Conservation (phyloP, 2,888 invertebrate species). For the Leucophenga montana region DNA sequence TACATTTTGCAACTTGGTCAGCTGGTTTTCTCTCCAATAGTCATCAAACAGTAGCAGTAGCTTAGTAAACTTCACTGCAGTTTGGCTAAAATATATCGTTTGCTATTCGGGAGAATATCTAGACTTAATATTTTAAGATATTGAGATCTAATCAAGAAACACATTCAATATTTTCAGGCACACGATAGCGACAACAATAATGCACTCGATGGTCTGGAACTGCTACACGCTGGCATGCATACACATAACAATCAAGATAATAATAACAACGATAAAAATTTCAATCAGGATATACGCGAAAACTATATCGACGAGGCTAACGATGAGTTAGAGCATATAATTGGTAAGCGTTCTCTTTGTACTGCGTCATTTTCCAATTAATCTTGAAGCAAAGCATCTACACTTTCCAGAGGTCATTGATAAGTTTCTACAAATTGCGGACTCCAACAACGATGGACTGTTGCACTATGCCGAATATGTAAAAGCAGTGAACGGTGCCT, state of each 20-base stretch:
- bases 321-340: slow-evolving; percentile 70
- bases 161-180: slow-evolving; percentile 65
- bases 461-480: slow-evolving; percentile 89
- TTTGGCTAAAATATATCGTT: no score
- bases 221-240: slow-evolving; percentile 78
- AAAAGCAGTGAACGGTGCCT: slow-evolving; percentile 61
- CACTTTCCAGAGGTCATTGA: slow-evolving; percentile 85
- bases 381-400: slow-evolving; percentile 32
- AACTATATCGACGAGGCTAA: slow-evolving; percentile 64
- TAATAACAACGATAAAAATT: slow-evolving; percentile 76
- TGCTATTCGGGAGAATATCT: no score
- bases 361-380: neutral
- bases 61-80: no score
- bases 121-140: no score
- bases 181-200: slow-evolving; percentile 94
- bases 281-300: slow-evolving; percentile 64
- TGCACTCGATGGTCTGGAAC: slow-evolving; percentile 90
- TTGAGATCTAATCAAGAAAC: neutral
- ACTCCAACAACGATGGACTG: slow-evolving; percentile 88
- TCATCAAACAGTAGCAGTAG: no score
- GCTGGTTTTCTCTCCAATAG: no score
- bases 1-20: no score
- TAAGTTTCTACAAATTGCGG: slow-evolving; percentile 86
- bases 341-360: slow-evolving; percentile 53
- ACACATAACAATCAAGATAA: neutral